Percentiles rank a stretch among this genome's conserved stretches.
phyloP scores from a whole-genome alignment of 2,113 vertebrate genomes.

The Gasterosteus aculeatus region DNA sequence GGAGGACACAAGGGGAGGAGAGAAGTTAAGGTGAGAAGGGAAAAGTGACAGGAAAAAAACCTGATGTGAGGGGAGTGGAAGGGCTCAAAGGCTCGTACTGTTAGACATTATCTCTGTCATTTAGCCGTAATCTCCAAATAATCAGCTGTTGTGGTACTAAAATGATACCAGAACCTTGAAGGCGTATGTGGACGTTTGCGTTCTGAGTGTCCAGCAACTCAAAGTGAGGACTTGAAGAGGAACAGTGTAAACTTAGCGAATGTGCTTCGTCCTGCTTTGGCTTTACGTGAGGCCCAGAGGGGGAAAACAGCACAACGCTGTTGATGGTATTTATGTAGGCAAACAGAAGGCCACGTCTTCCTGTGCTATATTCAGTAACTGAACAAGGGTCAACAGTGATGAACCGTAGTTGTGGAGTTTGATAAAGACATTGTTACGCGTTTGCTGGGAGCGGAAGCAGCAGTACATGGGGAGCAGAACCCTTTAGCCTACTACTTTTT shows the following conservation, averaged over 20 bases:
- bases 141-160: neutral
- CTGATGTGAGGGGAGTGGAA: neutral
- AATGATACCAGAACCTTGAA: constrained; percentile 4
- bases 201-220: constrained; percentile 3
- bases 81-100: too few relatives aligned
- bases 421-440: neutral
- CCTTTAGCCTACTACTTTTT: constrained; percentile 33
- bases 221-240: constrained; percentile 9
- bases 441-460: constrained; percentile 11
- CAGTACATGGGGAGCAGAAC: neutral
- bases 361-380: constrained; percentile 19
- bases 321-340: constrained; percentile 26
- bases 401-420: neutral
- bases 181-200: constrained; percentile 8
- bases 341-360: constrained; percentile 25
- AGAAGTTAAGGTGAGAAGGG: neutral
- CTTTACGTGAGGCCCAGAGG: constrained; percentile 43
- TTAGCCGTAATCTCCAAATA: neutral
- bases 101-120: neutral
- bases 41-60: neutral
- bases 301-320: constrained; percentile 23
- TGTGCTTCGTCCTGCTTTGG: constrained; percentile 40
- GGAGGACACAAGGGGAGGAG: neutral
- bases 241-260: constrained; percentile 25
- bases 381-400: constrained; percentile 25